These are phyloP conservation scores for Cricetomys ansorgei DNA, from an alignment of 2,113 vertebrate species.

Conservation along the genomic window DNA sequence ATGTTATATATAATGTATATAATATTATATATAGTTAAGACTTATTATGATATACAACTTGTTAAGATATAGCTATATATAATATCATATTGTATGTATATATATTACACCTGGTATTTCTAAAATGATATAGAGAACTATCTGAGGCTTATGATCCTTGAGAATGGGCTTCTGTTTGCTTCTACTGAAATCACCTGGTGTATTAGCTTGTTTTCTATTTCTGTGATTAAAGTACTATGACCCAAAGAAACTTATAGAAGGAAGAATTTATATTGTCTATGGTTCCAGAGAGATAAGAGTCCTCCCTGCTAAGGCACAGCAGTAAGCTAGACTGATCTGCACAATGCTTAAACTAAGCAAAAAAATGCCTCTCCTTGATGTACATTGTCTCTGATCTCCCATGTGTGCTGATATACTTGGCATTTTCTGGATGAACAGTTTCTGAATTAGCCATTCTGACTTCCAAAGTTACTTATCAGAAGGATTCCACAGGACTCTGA, in stretches of 20 bases:
- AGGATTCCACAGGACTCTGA: neutral
- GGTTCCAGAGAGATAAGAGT: neutral
- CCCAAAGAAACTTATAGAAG: neutral
- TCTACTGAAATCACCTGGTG: neutral
- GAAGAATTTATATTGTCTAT: neutral
- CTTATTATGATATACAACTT: too few species aligned
- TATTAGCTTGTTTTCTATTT: neutral
- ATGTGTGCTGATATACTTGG: neutral
- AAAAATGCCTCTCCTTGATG: neutral
- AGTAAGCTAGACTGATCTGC: neutral
- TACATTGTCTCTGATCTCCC: neutral
- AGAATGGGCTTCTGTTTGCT: neutral
- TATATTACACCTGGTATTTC: neutral
- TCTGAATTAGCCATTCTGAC: neutral
- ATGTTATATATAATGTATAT: too few species aligned
- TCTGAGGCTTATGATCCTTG: neutral
- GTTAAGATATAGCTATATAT: too few species aligned
- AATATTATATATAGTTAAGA: too few species aligned
- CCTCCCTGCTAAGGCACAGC: neutral
- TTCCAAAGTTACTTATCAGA: neutral
- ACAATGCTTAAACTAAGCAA: neutral
- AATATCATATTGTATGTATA: too few species aligned
- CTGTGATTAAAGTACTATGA: neutral
- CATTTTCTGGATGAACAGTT: neutral
- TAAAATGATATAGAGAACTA: slow-evolving; percentile 3